A percentile compares a stretch with the other conserved stretches of the same genome.
Evolutionary conservation across 2,888 invertebrate genomes (phyloP).

Genomic region (Lycophotia porphyrea): DNA sequence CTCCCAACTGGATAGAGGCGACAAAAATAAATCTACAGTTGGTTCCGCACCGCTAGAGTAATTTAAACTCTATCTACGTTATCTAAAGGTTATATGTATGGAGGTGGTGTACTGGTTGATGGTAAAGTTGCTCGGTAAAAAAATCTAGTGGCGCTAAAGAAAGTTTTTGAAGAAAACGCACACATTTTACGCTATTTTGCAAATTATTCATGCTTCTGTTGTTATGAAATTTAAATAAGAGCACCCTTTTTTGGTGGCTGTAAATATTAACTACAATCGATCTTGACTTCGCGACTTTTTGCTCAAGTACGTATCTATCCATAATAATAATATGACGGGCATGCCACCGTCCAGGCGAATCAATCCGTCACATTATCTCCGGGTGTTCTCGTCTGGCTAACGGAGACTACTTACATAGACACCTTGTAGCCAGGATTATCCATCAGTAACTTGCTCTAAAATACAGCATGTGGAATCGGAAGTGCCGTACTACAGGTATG

Average conservation of each 20-base stretch:
- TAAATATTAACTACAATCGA: neutral
- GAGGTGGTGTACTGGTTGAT: neutral
- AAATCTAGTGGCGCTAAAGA: constrained; percentile 76
- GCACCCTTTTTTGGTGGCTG: constrained; percentile 12
- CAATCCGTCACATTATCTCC: no score
- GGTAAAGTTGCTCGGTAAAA: neutral
- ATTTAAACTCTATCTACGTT: constrained; percentile 3
- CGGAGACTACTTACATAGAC: no score
- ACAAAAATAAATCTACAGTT: constrained; percentile 19
- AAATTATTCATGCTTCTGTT: constrained; percentile 73
- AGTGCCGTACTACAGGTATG: no score
- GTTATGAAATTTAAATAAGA: constrained; percentile 52
- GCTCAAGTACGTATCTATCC: neutral
- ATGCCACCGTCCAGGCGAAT: no score
- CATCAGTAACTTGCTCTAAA: no score
- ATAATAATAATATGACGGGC: neutral
- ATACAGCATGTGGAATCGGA: no score
- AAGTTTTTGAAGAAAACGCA: constrained; percentile 65
- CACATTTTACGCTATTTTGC: constrained; percentile 77
- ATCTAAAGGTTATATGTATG: neutral
- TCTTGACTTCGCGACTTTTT: neutral
- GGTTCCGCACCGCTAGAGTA: neutral
- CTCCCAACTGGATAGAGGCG: constrained; percentile 74
- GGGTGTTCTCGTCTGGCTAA: no score
- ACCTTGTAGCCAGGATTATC: no score